Evolutionary conservation across 2,888 invertebrate genomes (phyloP), one percentile per base, ranked within the genome.

Genomic region (Drosophila seclusa): DNA sequence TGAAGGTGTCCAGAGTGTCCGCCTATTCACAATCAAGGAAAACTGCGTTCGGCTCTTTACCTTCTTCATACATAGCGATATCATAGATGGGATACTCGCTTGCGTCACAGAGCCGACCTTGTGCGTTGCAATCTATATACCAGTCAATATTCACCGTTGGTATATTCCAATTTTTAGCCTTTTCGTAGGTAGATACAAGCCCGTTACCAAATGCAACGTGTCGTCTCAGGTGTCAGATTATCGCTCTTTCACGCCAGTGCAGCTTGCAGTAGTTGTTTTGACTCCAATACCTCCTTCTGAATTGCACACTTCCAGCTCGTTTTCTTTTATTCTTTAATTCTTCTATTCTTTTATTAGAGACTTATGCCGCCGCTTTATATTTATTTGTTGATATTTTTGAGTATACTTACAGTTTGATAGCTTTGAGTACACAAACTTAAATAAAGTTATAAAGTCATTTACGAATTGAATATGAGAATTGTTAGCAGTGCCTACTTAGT

Each of bases 191-290:
- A 24, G 94, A 93, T 69, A 94, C 93, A 11, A 93, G 92, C 4
- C 96, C 96, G 86, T 95, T 95, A 91, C 95, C 95, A 88, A 95
- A 96, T 10, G 96, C 92, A 6, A 96, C 95, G 92, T 96, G 96
- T 96, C 49, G 93, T 94, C 52, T 94, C 94, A 45, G 93, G 36
- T 93, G 57, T 94, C 4, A 93, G 75, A 45, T 89, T 92, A 73
- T 92, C 90, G 70, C 92, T 92, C 11, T 65, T 89, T 90, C 27
- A 92, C 93, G 42, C 93, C 93, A n/a, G 42, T 4, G 66, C 57
- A n/a, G 29, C 29, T 29, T 29, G 54, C 31, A 13, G 31, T 36
- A 24, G 45, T 32, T 32, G 45, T 32, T 34, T 58, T 49, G 18
- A 38, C 24, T 6, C 32, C 2, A n/a, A 50, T 34, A n/a, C 38